Percentiles rank a stretch among this genome's conserved stretches.
These are phyloP conservation scores for Odontophorus gujanensis DNA, from an alignment of 2,113 vertebrate species.

Conservation along the genomic window DNA sequence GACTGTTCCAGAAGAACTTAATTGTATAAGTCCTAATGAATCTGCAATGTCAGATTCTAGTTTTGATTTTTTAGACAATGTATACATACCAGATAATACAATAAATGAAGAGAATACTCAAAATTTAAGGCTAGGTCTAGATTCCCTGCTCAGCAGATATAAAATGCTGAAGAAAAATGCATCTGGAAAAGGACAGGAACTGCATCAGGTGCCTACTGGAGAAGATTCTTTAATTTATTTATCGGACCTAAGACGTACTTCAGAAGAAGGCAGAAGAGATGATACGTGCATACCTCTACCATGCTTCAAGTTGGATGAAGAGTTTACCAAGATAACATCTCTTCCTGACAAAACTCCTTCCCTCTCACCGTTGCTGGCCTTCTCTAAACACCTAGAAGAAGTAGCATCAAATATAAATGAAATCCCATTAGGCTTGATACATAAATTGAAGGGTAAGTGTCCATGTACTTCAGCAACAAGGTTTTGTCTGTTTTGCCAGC, in stretches of 20 bases:
- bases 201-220: background rate
- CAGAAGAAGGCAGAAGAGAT: background rate
- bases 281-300: background rate
- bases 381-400: slow-evolving; percentile 52
- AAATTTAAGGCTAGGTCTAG: background rate
- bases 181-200: slow-evolving; percentile 2
- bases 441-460: slow-evolving; percentile 61
- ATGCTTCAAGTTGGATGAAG: background rate
- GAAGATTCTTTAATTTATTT: background rate
- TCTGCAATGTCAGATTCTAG: background rate
- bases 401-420: background rate
- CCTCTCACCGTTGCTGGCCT: slow-evolving; percentile 43
- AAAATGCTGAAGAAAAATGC: slow-evolving; percentile 29
- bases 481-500: background rate
- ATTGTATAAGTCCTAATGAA: background rate
- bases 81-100: background rate
- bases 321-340: background rate
- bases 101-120: background rate
- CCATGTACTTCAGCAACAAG: background rate
- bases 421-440: background rate
- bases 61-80: background rate
- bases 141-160: background rate
- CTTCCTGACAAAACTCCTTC: slow-evolving; percentile 27
- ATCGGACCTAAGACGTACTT: background rate
- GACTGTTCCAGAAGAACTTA: slow-evolving; percentile 67